Base-by-base conservation (phyloP, 2,113 vertebrate genomes). In the Cyprinus carpio region DNA sequence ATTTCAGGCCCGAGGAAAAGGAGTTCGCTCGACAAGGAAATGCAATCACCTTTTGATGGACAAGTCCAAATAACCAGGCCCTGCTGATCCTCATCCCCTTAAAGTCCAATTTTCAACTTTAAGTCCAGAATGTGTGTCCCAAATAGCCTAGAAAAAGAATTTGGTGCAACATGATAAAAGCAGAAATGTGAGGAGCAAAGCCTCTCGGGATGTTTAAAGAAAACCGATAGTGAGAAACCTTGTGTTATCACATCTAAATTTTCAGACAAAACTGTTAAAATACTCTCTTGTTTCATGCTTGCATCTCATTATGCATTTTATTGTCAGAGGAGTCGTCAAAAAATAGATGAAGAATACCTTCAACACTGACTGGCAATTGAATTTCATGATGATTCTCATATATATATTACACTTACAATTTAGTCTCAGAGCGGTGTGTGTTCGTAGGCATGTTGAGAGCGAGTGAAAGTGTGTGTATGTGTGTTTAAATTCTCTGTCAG, bases 221-320 rank as follows among this genome's bases (percentile, higher is more conserved):
- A 20, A 81, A 16, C 37, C 46, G 51, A 58, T 23, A 49, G 54
- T 64, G 25, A 46, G 71, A 76, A 77, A 84, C 83, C 12, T 82
- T 51, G 49, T 51, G 67, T 76, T 76, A 82, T 62, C 67, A 84
- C 75, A 60, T 85, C 49, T 84, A 67, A 75, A 65, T 71, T 46
- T 27, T 64, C 76, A 65, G 84, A 84, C 43, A 29, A 75, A 78
- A 56, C 85, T 74, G 85, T 82, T 80, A 81, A 84, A 85, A 60
- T 74, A 54, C 29, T 64, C 31, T 43, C 56, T 56, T 18, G 25
- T 40, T 81, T 37, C 49, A 74, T 7, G n/a, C 65, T 77, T 62
- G 65, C 62, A 84, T 23, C 34, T 46, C 13, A 25, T 37, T 49
- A 77, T 6, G 37, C 72, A 25, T 69, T 54, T 31, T 25, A 67